Conservation (phyloP, 2,888 invertebrate species). For the Chrysolina haemoptera region DNA sequence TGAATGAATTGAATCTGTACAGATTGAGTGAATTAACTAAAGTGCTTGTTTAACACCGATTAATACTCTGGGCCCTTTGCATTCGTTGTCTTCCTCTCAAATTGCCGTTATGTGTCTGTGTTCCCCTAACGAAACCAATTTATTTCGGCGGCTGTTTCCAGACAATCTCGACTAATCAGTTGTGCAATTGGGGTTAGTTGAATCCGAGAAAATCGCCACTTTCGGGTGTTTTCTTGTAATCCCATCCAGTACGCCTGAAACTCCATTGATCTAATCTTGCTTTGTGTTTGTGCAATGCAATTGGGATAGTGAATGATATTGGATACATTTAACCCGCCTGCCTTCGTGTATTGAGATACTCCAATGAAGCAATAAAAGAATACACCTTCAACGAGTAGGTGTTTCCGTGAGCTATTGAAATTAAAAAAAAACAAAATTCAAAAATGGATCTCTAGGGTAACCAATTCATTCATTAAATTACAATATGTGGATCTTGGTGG, state of each 20-base stretch:
- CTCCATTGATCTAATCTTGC: conserved; percentile 18
- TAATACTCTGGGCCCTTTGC: conserved; percentile 8
- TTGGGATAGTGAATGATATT: conserved; percentile 11
- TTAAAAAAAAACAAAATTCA: too few relatives aligned
- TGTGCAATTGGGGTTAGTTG: conserved; percentile 17
- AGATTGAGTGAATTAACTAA: conserved; percentile 24
- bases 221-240: conserved; percentile 23
- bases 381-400: too few relatives aligned
- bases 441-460: too few relatives aligned
- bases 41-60: conserved; percentile 29
- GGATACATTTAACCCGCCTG: not conserved
- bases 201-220: conserved; percentile 29
- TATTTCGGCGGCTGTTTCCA: conserved; percentile 32
- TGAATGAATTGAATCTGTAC: conserved; percentile 28
- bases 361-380: too few relatives aligned
- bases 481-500: too few relatives aligned
- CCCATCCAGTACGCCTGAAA: conserved; percentile 21
- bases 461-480: too few relatives aligned
- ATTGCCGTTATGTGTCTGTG: conserved; percentile 38
- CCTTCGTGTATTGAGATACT: not conserved
- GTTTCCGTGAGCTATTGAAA: too few relatives aligned
- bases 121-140: conserved; percentile 37
- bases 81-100: conserved; percentile 29
- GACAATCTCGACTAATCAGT: conserved; percentile 28
- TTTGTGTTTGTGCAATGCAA: conserved; percentile 14